Percentiles rank a stretch among this genome's conserved stretches.
Conservation (phyloP, 2,113 vertebrate genomes). For the Crocuta crocuta region DNA sequence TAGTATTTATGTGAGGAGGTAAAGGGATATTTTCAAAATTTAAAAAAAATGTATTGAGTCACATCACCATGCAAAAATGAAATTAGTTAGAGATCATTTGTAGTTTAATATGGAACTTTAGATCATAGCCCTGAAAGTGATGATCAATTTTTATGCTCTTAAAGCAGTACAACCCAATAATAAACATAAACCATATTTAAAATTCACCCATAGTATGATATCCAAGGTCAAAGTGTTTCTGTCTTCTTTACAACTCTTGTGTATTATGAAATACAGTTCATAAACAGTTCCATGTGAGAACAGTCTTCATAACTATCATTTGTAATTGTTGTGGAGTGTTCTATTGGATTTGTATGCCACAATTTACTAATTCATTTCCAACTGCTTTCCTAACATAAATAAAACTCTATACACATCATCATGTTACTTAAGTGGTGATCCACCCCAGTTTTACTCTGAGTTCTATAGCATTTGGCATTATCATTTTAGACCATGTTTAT, state of each 20-base stretch:
- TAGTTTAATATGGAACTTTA: slow-evolving; percentile 56
- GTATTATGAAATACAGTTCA: background rate
- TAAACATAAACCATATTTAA: slow-evolving; percentile 55
- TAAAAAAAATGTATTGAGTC: background rate
- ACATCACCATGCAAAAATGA: background rate
- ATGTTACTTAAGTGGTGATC: background rate
- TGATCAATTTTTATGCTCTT: background rate
- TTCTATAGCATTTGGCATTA: background rate
- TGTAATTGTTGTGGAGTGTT: background rate
- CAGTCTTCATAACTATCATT: background rate
- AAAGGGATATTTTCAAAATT: background rate
- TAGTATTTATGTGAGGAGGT: background rate
- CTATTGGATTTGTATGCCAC: background rate
- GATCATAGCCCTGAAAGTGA: background rate
- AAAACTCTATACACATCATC: background rate
- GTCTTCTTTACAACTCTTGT: background rate
- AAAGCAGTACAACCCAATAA: background rate
- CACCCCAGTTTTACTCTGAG: accelerated
- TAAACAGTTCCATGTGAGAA: background rate
- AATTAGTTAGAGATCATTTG: background rate
- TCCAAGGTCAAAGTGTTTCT: background rate
- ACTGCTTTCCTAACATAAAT: background rate
- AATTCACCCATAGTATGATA: background rate
- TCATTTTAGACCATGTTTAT: background rate
- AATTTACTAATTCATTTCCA: background rate